These are phyloP conservation scores for Cetonia aurata DNA, from an alignment of 2,888 invertebrate species.

Conservation along the genomic window DNA sequence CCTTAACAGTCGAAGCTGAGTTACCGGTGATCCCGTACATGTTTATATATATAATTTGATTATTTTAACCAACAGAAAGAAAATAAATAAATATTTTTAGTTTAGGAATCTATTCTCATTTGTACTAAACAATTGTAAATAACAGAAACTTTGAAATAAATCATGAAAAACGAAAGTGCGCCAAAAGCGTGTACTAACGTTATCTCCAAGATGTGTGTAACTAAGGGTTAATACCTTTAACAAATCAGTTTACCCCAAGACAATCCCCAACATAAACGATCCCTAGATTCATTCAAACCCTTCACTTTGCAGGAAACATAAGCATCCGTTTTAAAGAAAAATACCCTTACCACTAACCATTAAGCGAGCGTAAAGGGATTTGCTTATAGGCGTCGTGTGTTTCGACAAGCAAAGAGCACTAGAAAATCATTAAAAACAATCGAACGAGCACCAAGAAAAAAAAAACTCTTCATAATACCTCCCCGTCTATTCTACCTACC, in stretches of 20 bases:
- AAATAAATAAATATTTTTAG: too few species aligned
- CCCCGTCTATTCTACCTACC: background rate
- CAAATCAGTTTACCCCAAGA: background rate
- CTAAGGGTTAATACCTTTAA: too few species aligned
- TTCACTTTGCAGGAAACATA: conserved; percentile 23
- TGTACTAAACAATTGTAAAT: too few species aligned
- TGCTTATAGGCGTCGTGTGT: conserved; percentile 16
- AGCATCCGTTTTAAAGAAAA: conserved; percentile 40
- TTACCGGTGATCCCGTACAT: too few species aligned
- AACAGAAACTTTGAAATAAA: too few species aligned
- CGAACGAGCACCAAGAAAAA: conserved; percentile 14
- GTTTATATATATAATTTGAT: too few species aligned
- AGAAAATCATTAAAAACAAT: conserved; percentile 41
- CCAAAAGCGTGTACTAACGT: too few species aligned
- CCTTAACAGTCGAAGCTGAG: too few species aligned
- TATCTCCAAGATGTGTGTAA: too few species aligned
- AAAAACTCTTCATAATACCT: conserved; percentile 36
- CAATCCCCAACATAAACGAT: background rate
- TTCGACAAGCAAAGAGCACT: conserved; percentile 13
- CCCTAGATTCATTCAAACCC: conserved; percentile 2
- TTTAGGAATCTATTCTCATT: too few species aligned
- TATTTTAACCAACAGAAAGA: too few species aligned
- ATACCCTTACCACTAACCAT: conserved; percentile 16
- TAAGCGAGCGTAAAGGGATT: conserved; percentile 26
- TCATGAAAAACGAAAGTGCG: too few species aligned